These are phyloP conservation scores for Ennomos quercinarius DNA, from an alignment of 2,888 invertebrate species.

Conservation along the genomic window DNA sequence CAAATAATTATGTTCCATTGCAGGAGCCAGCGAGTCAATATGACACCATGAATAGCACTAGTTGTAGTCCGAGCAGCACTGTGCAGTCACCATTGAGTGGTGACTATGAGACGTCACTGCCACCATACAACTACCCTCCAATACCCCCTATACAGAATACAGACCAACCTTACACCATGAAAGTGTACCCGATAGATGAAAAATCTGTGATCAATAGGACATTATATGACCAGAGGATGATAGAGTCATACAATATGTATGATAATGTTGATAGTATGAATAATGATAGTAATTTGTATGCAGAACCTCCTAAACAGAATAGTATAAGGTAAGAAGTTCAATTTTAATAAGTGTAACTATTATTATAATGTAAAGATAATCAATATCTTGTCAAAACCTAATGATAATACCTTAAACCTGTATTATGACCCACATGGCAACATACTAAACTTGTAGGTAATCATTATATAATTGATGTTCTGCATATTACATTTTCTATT, in stretches of 20 bases:
- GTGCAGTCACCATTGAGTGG: slow-evolving; percentile 68
- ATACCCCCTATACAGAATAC: slow-evolving; percentile 49
- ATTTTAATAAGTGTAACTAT: slow-evolving; percentile 21
- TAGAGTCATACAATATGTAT: slow-evolving; percentile 64
- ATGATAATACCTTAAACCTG: too few relatives aligned
- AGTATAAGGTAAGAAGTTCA: slow-evolving; percentile 66
- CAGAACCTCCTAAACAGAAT: slow-evolving; percentile 67
- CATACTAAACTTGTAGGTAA: too few relatives aligned
- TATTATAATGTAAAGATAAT: neutral
- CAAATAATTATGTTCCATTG: slow-evolving; percentile 45
- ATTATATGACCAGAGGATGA: slow-evolving; percentile 63
- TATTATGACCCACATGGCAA: too few relatives aligned
- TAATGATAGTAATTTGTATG: slow-evolving; percentile 54
- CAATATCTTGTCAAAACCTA: too few relatives aligned
- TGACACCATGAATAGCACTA: slow-evolving; percentile 71
- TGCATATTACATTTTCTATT: too few relatives aligned
- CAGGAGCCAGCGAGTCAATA: slow-evolving; percentile 67
- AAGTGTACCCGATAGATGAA: slow-evolving; percentile 73
- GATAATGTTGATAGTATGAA: slow-evolving; percentile 59
- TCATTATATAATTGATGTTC: too few relatives aligned
- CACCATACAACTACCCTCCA: slow-evolving; percentile 54
- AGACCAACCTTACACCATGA: slow-evolving; percentile 63
- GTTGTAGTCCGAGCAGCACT: slow-evolving; percentile 76
- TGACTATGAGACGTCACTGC: slow-evolving; percentile 66
- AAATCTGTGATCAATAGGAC: slow-evolving; percentile 64